Base-by-base conservation (phyloP, 1,140 invertebrate species). In the Drosophila jambulina region DNA sequence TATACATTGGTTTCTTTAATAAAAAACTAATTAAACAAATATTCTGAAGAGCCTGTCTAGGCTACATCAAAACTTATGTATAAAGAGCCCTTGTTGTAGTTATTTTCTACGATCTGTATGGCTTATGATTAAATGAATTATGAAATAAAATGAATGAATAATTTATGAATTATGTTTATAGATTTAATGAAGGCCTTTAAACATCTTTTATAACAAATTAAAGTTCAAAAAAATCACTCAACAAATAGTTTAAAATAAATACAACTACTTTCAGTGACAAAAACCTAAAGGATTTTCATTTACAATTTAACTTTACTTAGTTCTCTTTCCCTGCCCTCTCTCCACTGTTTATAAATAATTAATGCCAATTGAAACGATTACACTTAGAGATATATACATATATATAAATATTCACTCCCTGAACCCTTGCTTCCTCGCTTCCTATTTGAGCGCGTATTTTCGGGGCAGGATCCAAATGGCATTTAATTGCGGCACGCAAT, bases 401-500 rank as follows among this genome's bases (percentile, higher is more conserved):
- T 23, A 54, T 13, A 15, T 23, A 9, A 34, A 17, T 21, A 23
- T 21, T 5, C 12, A 21, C 34, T 23, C 9, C 1, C 9, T 21
- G 9, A 56, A 56, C 53, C 53, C 53, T 56, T 23, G 15, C 19
- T 34, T 21, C 27, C 27, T 48, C 23, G 46, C 19, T 34, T 36
- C 13, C 17, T 81, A 79, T 82, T 76, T 79, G 65, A 62, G 61
- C 61, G 54, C 54, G 17, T 79, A 59, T 36, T 46, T 32, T 36
- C 21, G 29, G 38, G 27, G 23, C 53, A 38, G 53, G 53, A 56
- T 77, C 63, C 71, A 80, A 80, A 63, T 84, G 77, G 29, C 60
- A 70, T 54, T 78, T 63, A 85, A 85, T 80, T 81, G 78, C 56
- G 38, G 61, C 42, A 63, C 60, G 71, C 71, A 62, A 82, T 64